These are phyloP conservation scores for Musca vetustissima DNA, from an alignment of 1,140 invertebrate genomes.

Conservation along the genomic window DNA sequence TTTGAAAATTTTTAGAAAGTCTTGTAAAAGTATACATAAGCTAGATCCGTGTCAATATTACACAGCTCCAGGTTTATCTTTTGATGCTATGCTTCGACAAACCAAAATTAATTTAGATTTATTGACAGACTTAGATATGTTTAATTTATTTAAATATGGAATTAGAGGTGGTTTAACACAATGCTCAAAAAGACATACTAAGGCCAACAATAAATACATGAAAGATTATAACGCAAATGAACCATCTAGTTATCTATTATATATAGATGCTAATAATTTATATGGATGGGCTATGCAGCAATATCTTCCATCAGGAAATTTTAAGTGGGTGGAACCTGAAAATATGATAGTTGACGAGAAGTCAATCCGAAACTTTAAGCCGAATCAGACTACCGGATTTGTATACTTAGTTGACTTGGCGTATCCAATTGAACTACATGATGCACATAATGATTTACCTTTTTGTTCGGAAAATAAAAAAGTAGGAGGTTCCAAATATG, in stretches of 20 bases:
- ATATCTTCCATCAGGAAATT: conserved; percentile 53
- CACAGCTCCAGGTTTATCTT: conserved; percentile 37
- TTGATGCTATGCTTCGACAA: conserved; percentile 55
- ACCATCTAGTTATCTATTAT: conserved; percentile 51
- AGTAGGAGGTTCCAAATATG: conserved; percentile 31
- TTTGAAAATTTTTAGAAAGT: conserved; percentile 11
- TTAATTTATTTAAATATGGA: conserved; percentile 52
- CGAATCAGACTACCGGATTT: conserved; percentile 54
- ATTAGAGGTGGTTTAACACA: conserved; percentile 53
- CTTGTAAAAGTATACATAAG: not conserved
- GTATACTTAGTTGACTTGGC: conserved; percentile 59
- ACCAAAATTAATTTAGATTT: conserved; percentile 57
- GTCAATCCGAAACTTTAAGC: conserved; percentile 45
- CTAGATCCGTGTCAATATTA: conserved; percentile 46
- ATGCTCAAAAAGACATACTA: conserved; percentile 50
- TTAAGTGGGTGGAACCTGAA: conserved; percentile 53
- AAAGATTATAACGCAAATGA: conserved; percentile 53
- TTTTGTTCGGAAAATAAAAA: conserved; percentile 54
- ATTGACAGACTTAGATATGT: conserved; percentile 56
- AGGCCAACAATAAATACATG: conserved; percentile 58
- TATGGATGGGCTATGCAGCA: conserved; percentile 60
- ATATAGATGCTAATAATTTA: conserved; percentile 59
- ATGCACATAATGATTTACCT: conserved; percentile 59
- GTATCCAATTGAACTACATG: conserved; percentile 56
- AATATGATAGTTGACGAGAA: too few species aligned